These are phyloP conservation scores for Bambusicola thoracicus DNA, from an alignment of 2,113 vertebrate genomes.

Conservation along the genomic window DNA sequence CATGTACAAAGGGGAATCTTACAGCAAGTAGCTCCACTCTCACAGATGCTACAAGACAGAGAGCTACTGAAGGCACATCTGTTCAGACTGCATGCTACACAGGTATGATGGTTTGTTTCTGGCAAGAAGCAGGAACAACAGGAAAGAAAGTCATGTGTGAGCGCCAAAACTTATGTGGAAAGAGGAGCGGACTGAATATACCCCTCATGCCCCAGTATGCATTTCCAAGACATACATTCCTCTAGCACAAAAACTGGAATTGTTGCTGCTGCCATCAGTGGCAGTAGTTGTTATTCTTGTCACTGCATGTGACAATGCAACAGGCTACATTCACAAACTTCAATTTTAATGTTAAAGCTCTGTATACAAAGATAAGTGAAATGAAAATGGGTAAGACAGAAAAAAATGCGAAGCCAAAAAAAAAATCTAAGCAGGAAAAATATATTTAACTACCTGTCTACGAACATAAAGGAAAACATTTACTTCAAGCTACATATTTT, in stretches of 20 bases:
- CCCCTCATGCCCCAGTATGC: accelerated
- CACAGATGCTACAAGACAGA: accelerated
- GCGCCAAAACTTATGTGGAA: background rate
- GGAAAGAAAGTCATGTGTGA: background rate
- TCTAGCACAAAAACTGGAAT: background rate
- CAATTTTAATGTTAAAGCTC: background rate
- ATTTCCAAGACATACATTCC: background rate
- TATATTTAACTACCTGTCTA: background rate
- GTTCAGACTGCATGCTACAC: background rate
- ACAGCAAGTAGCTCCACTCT: background rate
- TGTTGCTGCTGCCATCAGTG: background rate
- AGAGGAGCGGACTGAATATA: background rate
- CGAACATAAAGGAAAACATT: background rate
- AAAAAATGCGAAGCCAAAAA: background rate
- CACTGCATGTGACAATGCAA: background rate
- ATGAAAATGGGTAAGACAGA: background rate
- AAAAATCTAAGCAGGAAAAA: background rate
- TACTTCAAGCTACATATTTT: background rate
- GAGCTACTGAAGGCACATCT: accelerated
- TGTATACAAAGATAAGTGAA: background rate
- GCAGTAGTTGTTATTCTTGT: background rate
- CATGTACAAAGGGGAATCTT: accelerated
- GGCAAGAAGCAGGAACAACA: background rate
- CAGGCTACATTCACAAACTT: background rate
- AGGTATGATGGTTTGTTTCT: background rate